Conservation (phyloP, 2,113 vertebrate genomes). For the Pollimyrus isidori region DNA sequence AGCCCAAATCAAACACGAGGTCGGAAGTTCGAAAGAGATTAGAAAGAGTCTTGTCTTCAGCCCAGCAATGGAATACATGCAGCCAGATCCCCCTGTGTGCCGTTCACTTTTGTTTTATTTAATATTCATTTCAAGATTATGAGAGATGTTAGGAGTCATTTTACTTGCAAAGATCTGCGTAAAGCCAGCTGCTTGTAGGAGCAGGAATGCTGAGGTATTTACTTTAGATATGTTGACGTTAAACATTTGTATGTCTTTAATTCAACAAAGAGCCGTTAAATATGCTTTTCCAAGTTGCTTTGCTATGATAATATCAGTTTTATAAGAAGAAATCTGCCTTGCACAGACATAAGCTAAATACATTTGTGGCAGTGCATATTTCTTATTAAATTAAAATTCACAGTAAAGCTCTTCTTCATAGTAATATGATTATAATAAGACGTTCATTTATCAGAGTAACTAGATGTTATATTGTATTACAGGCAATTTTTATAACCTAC, state of each 20-base stretch:
- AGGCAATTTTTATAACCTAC: neutral
- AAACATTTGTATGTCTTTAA: neutral
- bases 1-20: conserved; percentile 68
- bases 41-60: conserved; percentile 75
- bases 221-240: neutral
- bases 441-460: neutral
- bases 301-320: neutral
- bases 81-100: conserved; percentile 76
- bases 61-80: conserved; percentile 71
- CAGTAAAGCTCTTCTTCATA: neutral
- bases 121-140: conserved; percentile 88
- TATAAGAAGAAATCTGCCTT: neutral
- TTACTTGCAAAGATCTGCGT: conserved; percentile 79
- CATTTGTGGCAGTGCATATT: neutral
- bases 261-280: neutral
- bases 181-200: conserved; percentile 83
- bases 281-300: neutral
- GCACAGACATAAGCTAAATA: neutral
- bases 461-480: neutral
- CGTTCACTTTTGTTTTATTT: conserved; percentile 80
- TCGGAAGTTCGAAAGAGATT: conserved; percentile 43
- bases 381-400: neutral
- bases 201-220: conserved; percentile 55
- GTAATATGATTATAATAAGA: neutral
- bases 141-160: conserved; percentile 88